Percentiles rank a stretch among this genome's conserved stretches.
Conservation (phyloP, 2,888 invertebrate genomes). For the Chymomyza procnemis region DNA sequence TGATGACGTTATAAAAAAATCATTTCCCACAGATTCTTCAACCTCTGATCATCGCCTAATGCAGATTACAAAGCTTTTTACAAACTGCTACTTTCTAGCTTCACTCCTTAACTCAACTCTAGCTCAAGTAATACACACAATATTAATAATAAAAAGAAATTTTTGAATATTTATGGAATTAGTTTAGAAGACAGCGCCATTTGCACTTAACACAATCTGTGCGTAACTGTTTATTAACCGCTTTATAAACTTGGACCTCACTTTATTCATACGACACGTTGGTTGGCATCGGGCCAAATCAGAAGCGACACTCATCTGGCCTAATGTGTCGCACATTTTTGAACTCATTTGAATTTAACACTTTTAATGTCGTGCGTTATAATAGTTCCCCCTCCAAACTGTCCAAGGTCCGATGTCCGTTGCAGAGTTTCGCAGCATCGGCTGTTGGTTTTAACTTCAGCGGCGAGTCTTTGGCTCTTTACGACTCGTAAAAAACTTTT, state of each 20-base stretch:
- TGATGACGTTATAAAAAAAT: background rate
- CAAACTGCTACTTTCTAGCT: background rate
- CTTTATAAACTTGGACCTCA: slow-evolving; percentile 12
- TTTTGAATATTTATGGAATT: background rate
- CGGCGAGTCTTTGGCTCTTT: slow-evolving; percentile 25
- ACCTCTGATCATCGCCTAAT: background rate
- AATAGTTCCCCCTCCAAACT: background rate
- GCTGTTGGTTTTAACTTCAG: background rate
- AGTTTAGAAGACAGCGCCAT: background rate
- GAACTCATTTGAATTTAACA: slow-evolving; percentile 71
- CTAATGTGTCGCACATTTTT: slow-evolving; percentile 51
- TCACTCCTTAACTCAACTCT: background rate
- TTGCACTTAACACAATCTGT: slow-evolving; percentile 27
- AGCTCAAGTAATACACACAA: background rate
- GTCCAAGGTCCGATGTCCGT: background rate
- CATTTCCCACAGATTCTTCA: background rate
- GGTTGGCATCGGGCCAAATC: slow-evolving; percentile 21
- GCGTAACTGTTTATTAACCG: slow-evolving; percentile 36
- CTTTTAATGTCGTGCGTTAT: slow-evolving; percentile 40
- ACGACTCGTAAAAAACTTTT: slow-evolving; percentile 62
- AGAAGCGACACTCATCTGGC: slow-evolving; percentile 34
- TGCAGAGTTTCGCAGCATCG: slow-evolving; percentile 9
- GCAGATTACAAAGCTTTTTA: background rate
- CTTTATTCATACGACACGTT: slow-evolving; percentile 55
- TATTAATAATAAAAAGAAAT: background rate